Evolutionary conservation across 2,797 vertebrate genomes (phyloP).

Genomic region (Meriones psammophilus): DNA sequence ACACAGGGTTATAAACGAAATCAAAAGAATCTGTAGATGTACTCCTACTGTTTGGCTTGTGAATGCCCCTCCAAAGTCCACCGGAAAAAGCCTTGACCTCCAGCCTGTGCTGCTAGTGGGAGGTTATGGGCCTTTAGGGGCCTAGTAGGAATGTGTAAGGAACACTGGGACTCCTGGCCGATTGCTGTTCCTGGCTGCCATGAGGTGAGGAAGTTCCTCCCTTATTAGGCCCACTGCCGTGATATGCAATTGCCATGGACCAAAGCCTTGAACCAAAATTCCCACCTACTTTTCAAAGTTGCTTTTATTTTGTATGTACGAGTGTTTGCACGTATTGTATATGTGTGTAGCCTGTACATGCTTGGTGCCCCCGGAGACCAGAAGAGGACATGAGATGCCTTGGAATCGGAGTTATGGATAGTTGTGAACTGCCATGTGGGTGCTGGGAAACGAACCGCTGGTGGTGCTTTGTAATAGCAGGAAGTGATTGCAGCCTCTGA

Average conservation of each 20-base stretch:
- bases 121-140: neutral
- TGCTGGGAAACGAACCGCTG: neutral
- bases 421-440: neutral
- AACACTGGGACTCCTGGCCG: neutral
- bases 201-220: neutral
- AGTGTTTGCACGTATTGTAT: neutral
- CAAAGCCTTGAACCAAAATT: neutral
- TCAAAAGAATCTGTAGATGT: neutral
- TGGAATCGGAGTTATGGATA: neutral
- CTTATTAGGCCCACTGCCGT: neutral
- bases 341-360: neutral
- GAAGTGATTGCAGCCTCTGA: neutral
- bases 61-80: neutral
- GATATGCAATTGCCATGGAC: neutral
- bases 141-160: neutral
- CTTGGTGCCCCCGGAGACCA: neutral
- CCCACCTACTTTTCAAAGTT: neutral
- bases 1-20: neutral
- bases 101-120: neutral
- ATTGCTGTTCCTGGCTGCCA: neutral
- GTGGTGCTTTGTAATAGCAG: neutral
- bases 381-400: neutral
- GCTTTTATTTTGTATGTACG: neutral
- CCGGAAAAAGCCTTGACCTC: neutral
- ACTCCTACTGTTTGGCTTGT: neutral